Base-by-base conservation (phyloP, 2,797 vertebrate species). In the Calcarius lapponicus region DNA sequence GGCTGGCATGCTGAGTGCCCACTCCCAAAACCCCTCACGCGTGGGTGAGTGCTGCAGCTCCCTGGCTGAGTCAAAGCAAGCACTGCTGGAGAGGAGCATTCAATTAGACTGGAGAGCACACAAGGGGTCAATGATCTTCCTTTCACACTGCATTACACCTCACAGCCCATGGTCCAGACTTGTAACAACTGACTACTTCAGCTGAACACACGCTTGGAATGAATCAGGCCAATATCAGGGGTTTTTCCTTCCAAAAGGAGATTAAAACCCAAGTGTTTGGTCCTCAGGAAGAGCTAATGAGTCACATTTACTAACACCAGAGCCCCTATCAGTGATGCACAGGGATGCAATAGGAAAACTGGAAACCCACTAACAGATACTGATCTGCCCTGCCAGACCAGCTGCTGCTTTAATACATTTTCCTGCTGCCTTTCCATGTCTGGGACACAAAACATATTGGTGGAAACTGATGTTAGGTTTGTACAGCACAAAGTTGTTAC, bases 91-190 rank as follows among this genome's bases (percentile, higher is more conserved):
- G 65, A 71, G 60, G 69, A 92, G 84, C 92, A 76, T 94, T 95
- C 94, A 90, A 74, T 95, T 93, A 95, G 70, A 61, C 57, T 48
- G 85, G 86, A 94, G 72, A 91, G 88, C 91, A 86, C 90, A 88
- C 88, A 42, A 71, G 84, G 86, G 86, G 88, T 80, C 92, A 93
- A 29, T 88, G 79, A 91, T 79, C 94, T 92, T 91, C 75, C 87
- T 94, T 92, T 92, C 91, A 96, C 92, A 88, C 81, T 10, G 5
- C 95, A 94, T 95, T 96, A 93, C 34, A 48, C 89, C 95, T 34
- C 90, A 78, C 86, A 94, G 96, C 54, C 74, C 16, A 1, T 22
- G 74, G 81, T 89, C 94, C 36, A 17, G 53, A 29, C 61, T 83
- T 71, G 43, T 36, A 92, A 87, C 94, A 90, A 85, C 61, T 22